Evolutionary conservation across 1,140 invertebrate species (phyloP).

Genomic region (Vanessa tameamea): DNA sequence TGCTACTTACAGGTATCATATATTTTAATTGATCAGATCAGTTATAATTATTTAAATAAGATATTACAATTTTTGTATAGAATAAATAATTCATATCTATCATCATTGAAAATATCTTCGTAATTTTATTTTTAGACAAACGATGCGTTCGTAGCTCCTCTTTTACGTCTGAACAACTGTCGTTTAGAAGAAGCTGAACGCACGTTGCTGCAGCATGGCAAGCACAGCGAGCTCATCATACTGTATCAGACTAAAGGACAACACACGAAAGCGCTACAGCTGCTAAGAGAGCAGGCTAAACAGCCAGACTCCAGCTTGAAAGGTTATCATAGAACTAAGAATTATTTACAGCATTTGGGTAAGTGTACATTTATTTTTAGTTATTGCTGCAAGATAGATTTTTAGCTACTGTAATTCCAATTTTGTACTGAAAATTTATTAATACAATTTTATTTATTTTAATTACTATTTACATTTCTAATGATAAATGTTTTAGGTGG

Average conservation of each 20-base stretch:
- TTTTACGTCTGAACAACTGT: conserved; percentile 96
- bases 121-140: conserved; percentile 86
- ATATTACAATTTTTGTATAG: too few species aligned
- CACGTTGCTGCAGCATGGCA: conserved; percentile 91
- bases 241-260: conserved; percentile 96
- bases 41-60: neutral
- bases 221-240: conserved; percentile 96
- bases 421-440: too few species aligned
- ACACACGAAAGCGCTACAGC: conserved; percentile 94
- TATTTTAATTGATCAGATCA: neutral
- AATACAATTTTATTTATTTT: too few species aligned
- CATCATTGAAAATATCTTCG: neutral
- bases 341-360: conserved; percentile 95
- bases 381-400: too few species aligned
- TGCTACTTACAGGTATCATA: conserved; percentile 92
- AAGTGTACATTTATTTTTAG: conserved; percentile 23
- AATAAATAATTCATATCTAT: neutral
- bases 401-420: too few species aligned
- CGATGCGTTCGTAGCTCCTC: conserved; percentile 94
- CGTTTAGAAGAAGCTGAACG: conserved; percentile 96
- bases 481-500: conserved; percentile 77
- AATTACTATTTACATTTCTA: too few species aligned
- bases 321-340: conserved; percentile 91
- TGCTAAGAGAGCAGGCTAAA: conserved; percentile 91
- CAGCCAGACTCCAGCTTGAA: conserved; percentile 88